Evolutionary conservation across 2,888 invertebrate species (phyloP).

Genomic region (Melanostoma mellinum): DNA sequence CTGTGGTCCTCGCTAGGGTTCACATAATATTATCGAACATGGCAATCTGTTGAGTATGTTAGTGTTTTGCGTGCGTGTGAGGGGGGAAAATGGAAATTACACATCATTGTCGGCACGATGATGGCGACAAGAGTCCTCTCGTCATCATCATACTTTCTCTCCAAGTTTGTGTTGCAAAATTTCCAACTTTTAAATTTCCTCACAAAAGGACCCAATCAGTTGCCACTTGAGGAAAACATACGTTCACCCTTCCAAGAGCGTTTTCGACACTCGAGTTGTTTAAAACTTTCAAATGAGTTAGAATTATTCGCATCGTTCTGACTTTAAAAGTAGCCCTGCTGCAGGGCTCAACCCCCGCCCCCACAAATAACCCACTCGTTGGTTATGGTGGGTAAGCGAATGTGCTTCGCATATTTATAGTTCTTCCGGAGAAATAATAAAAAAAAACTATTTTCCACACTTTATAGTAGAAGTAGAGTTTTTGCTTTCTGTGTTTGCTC

Average conservation of each 20-base stretch:
- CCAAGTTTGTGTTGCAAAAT: conserved; percentile 69
- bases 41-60: not conserved
- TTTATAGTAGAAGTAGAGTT: conserved; percentile 17
- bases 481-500: conserved; percentile 23
- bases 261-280: conserved; percentile 60
- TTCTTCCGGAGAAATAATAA: conserved; percentile 14
- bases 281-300: conserved; percentile 69
- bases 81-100: conserved; percentile 55
- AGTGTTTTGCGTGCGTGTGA: conserved; percentile 12
- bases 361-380: conserved; percentile 18
- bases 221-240: conserved; percentile 70
- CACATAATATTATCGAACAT: conserved; percentile 20
- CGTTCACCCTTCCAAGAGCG: conserved; percentile 50
- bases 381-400: conserved; percentile 10
- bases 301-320: conserved; percentile 70
- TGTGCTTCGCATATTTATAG: conserved; percentile 51
- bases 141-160: conserved; percentile 42
- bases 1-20: conserved; percentile 14
- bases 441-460: conserved; percentile 49
- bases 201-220: conserved; percentile 72
- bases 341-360: conserved; percentile 1
- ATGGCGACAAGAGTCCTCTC: conserved; percentile 14
- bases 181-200: conserved; percentile 70
- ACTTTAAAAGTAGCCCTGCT: conserved; percentile 45
- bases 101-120: conserved; percentile 52